Evolutionary conservation across 2,113 vertebrate genomes (phyloP).

Genomic region (Cyanistes caeruleus): DNA sequence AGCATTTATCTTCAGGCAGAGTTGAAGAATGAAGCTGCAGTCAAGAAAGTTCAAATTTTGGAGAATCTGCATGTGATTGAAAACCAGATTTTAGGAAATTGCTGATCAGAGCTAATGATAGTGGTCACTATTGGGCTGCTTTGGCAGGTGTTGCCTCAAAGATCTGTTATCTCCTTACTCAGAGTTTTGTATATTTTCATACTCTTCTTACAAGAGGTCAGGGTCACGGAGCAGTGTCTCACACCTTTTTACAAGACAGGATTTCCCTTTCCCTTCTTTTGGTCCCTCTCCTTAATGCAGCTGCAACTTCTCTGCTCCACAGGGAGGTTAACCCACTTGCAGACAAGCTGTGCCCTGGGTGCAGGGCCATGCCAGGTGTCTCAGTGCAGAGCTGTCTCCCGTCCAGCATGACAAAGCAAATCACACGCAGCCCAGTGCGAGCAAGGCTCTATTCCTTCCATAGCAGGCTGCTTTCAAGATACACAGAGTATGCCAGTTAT

Average conservation of each 20-base stretch:
- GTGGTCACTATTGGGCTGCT: background rate
- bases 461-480: background rate
- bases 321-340: background rate
- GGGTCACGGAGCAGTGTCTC: background rate
- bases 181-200: background rate
- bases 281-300: background rate
- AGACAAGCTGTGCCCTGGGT: background rate
- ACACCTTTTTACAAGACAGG: background rate
- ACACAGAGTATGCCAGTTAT: background rate
- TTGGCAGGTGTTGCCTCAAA: background rate
- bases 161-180: background rate
- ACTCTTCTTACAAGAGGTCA: background rate
- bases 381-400: background rate
- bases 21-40: background rate
- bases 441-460: background rate
- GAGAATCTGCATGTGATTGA: background rate
- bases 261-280: background rate
- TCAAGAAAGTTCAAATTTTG: background rate
- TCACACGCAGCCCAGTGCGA: background rate
- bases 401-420: background rate
- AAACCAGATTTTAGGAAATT: background rate
- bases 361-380: fast-evolving
- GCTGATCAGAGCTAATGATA: background rate
- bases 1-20: background rate
- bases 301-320: background rate